Evolutionary conservation across 2,797 vertebrate genomes (phyloP), one percentile per base, ranked within the genome.

Genomic region (Pitangus sulphuratus): DNA sequence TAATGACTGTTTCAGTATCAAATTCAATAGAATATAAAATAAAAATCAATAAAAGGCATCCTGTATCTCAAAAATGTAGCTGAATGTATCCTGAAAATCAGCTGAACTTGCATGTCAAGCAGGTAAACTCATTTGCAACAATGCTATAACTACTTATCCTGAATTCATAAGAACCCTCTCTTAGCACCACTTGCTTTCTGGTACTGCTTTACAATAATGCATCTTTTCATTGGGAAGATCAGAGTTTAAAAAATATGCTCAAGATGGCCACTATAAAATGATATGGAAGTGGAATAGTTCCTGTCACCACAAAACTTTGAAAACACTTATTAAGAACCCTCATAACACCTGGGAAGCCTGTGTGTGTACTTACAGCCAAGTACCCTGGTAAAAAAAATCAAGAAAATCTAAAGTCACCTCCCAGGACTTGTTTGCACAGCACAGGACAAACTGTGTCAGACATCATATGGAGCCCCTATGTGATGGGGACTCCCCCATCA

Each of bases 21-120:
- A 96, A 89, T 82, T 90, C 60, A 87, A 80, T 85, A 54, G 4
- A 53, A 61, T 24, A 92, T 79, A 86, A 94, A 93, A 81, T 35
- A 84, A 88, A 95, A 94, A 94, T 92, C 42, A 93, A 65, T 79
- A 69, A 62, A 90, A 85, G 71, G 31, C 30, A 79, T 33, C 8
- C 24, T 24, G 33, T 83, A 60, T 88, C 42, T 89, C 35, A 84
- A 86, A 93, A 94, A 78, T 81, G 30, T 22, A 69, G 35, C 60
- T 87, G 53, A 91, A 72, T 42, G 33, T 12, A 51, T 53, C 31
- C 54, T 71, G 58, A 78, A 87, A 88, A 74, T 93, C 81, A 83
- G 30, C 14, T 94, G 66, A 92, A 88, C 26, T 83, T 94, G 50
- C 13, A 78, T 53, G 56, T 57, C 17, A 56, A 93, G 30, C 44